Base-by-base conservation (phyloP, 2,797 vertebrate species). In the Gymnothorax javanicus region DNA sequence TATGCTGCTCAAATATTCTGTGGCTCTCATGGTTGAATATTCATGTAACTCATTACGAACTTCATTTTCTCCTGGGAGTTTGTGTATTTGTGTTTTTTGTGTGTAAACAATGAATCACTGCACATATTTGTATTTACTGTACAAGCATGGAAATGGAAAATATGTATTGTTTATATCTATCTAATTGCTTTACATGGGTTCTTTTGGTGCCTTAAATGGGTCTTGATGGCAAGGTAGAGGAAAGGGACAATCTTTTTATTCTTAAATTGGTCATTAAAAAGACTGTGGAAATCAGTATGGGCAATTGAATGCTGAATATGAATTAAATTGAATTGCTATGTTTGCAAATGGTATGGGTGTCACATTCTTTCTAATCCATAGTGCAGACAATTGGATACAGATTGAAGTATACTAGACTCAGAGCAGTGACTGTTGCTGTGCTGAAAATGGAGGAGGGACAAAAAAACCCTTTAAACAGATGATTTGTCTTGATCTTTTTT, bases 1-100 rank as follows among this genome's bases (percentile, higher is more conserved):
- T 79, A 54, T 81, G 77, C 54, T 81, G 56, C 54, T 81, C 17
- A 81, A 81, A 54, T 81, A n/a, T 81, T 81, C 23, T 56, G 7
- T 56, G 77, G 50, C 50, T 81, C 50, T 20, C 52, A 56, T 9
- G 50, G 20, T 23, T 56, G 17, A 23, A 56, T 81, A 81, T 81
- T 81, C 7, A 81, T 23, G 4, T 56, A 81, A 81, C 77, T 52
- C 8, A 17, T 7, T 52, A 4, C 73, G 5, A 50, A 43, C 33
- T 52, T 77, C 23, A 17, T 50, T 50, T 52, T 12, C 73, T 43
- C 73, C 12, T 50, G 52, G 43, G 33, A 15, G 73, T 52, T 12
- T 75, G 33, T 7, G 33, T 20, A 4, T 77, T 13, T 43, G 33
- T 69, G 73, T 12, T 13, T 43, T 52, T 33, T 15, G 15, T 52